Percentiles rank a stretch among this genome's conserved stretches.
phyloP scores from a whole-genome alignment of 2,797 vertebrate species.

The Tiaroga cobitis region DNA sequence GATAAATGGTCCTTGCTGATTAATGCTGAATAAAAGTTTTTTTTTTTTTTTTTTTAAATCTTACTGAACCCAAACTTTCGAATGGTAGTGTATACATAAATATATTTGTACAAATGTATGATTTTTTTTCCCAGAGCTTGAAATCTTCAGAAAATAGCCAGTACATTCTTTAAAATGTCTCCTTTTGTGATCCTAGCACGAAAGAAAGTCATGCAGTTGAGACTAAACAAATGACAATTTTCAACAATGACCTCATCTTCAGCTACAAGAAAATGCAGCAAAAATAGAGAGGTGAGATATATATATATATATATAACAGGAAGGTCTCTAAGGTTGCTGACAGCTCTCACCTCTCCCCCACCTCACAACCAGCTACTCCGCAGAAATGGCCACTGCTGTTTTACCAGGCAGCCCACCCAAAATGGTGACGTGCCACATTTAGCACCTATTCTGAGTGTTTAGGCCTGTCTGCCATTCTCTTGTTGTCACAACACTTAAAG shows the following conservation, averaged over 20 bases:
- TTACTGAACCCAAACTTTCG: background rate
- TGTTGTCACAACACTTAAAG: conserved; percentile 36
- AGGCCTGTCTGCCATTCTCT: background rate
- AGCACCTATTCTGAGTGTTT: background rate
- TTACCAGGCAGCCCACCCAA: background rate
- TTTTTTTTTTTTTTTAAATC: too few relatives aligned
- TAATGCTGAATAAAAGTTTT: too few relatives aligned
- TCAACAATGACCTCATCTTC: background rate
- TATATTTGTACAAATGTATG: background rate
- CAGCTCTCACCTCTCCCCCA: background rate
- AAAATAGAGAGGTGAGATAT: too few relatives aligned
- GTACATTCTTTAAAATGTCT: background rate
- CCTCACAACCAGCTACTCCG: background rate
- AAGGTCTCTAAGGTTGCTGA: background rate
- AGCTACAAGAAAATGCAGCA: background rate
- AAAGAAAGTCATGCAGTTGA: background rate
- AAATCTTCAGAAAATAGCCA: background rate
- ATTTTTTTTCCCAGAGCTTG: background rate
- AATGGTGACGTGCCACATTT: conserved; percentile 5
- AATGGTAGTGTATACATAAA: background rate
- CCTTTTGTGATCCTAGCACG: background rate
- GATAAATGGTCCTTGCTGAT: background rate
- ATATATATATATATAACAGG: too few relatives aligned
- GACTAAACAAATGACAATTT: background rate
- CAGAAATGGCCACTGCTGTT: conserved; percentile 9